Conservation (phyloP, 2,888 invertebrate species). For the Eulithis testata region DNA sequence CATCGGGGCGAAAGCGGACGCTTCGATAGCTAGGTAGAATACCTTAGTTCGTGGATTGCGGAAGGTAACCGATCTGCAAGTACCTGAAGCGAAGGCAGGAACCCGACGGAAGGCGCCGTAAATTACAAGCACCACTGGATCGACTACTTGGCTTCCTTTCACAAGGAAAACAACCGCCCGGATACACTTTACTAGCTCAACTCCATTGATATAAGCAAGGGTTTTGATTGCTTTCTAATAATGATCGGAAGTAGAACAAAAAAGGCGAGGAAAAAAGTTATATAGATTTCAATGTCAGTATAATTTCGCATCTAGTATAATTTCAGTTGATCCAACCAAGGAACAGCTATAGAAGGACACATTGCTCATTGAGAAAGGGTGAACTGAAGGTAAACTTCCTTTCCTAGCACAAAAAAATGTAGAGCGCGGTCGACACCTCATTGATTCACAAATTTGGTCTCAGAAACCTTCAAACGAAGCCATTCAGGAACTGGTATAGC, state of each 20-base stretch:
- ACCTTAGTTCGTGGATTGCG: slow-evolving; percentile 41
- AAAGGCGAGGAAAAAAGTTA: too few relatives aligned
- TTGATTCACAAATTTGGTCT: slow-evolving; percentile 26
- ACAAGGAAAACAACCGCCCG: slow-evolving; percentile 13
- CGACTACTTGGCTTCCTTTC: slow-evolving; percentile 30
- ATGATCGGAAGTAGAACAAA: neutral
- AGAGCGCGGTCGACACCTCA: neutral
- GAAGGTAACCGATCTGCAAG: slow-evolving; percentile 47
- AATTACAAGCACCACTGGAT: slow-evolving; percentile 36
- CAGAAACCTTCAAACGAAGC: slow-evolving; percentile 33
- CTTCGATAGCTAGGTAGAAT: slow-evolving; percentile 31
- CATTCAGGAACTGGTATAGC: slow-evolving; percentile 34
- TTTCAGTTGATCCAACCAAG: too few relatives aligned
- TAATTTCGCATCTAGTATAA: too few relatives aligned
- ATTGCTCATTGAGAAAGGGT: too few relatives aligned
- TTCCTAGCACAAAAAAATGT: slow-evolving; percentile 1
- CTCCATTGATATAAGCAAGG: too few relatives aligned
- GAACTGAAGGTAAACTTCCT: neutral
- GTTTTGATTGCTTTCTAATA: neutral
- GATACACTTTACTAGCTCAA: neutral
- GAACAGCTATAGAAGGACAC: too few relatives aligned
- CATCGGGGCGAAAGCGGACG: slow-evolving; percentile 57
- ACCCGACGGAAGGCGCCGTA: slow-evolving; percentile 34
- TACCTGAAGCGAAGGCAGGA: slow-evolving; percentile 38
- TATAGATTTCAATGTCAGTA: neutral